phyloP scores from a whole-genome alignment of 2,797 vertebrate genomes.

The Propithecus deckenii region DNA sequence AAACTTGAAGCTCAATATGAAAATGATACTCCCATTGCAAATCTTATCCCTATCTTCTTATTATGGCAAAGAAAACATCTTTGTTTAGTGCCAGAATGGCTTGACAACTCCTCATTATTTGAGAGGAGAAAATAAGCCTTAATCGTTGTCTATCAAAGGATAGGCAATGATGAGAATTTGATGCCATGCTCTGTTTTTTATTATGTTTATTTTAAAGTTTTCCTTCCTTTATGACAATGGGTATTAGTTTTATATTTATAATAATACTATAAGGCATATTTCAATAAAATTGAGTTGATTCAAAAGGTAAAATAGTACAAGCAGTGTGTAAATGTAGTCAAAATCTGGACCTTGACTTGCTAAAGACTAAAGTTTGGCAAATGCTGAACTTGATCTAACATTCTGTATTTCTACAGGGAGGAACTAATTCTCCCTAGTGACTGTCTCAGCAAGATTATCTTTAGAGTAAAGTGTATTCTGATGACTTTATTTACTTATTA shows the following conservation, averaged over 20 bases:
- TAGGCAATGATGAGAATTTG: not conserved
- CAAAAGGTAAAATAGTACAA: not conserved
- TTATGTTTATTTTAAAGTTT: not conserved
- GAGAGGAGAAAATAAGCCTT: not conserved
- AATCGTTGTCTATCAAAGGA: not conserved
- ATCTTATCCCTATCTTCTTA: not conserved
- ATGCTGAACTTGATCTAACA: not conserved
- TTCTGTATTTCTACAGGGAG: not conserved
- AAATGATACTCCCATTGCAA: not conserved
- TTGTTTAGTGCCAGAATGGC: not conserved
- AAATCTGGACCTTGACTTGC: not conserved
- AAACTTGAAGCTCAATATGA: not conserved
- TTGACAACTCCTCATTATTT: not conserved
- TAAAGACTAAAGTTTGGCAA: not conserved
- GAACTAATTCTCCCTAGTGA: not conserved
- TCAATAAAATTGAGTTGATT: not conserved
- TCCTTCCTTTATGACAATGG: not conserved
- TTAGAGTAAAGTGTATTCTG: not conserved
- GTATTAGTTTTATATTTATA: conserved; percentile 6
- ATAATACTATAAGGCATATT: not conserved
- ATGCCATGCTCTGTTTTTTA: not conserved
- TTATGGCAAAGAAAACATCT: not conserved
- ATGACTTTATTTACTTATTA: not conserved
- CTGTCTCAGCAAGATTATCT: not conserved
- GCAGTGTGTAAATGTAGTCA: not conserved